Percentiles rank a stretch among this genome's conserved stretches.
Evolutionary conservation across 1,140 invertebrate genomes (phyloP).

Genomic region (Lepeophtheirus salmonis): DNA sequence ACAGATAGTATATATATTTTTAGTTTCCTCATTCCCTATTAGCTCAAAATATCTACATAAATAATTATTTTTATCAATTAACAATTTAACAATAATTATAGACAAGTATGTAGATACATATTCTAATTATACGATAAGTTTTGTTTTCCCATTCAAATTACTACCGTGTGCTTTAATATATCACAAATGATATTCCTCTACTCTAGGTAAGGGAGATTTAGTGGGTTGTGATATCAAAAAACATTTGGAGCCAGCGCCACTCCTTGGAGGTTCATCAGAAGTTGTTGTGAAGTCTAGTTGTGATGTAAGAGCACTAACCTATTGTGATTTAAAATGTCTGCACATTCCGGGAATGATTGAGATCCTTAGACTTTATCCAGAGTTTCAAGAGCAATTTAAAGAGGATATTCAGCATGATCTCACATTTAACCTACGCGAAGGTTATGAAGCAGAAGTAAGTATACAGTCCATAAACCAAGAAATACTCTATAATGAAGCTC

Average conservation of each 20-base stretch:
- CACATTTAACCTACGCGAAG: slow-evolving; percentile 82
- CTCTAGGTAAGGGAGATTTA: slow-evolving; percentile 75
- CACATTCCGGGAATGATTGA: slow-evolving; percentile 74
- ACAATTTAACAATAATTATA: too few species aligned
- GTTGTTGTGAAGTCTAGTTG: slow-evolving; percentile 75
- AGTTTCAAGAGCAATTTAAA: slow-evolving; percentile 78
- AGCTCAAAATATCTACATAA: too few species aligned
- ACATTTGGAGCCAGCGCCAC: slow-evolving; percentile 21
- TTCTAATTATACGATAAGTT: too few species aligned
- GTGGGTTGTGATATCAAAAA: slow-evolving; percentile 74
- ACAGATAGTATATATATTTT: too few species aligned
- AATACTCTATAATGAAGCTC: too few species aligned
- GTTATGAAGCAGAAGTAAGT: slow-evolving; percentile 70
- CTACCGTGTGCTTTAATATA: too few species aligned
- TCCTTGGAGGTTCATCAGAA: slow-evolving; percentile 37
- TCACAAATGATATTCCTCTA: too few species aligned
- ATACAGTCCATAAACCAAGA: too few species aligned
- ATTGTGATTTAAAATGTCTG: slow-evolving; percentile 87
- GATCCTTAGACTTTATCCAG: slow-evolving; percentile 69
- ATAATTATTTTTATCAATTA: too few species aligned
- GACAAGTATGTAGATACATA: too few species aligned
- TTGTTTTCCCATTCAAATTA: too few species aligned
- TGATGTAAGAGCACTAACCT: slow-evolving; percentile 80
- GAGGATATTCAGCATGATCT: slow-evolving; percentile 86
- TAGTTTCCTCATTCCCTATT: too few species aligned